Evolutionary conservation across 2,888 invertebrate genomes (phyloP).

Genomic region (Parasteatoda lunata): DNA sequence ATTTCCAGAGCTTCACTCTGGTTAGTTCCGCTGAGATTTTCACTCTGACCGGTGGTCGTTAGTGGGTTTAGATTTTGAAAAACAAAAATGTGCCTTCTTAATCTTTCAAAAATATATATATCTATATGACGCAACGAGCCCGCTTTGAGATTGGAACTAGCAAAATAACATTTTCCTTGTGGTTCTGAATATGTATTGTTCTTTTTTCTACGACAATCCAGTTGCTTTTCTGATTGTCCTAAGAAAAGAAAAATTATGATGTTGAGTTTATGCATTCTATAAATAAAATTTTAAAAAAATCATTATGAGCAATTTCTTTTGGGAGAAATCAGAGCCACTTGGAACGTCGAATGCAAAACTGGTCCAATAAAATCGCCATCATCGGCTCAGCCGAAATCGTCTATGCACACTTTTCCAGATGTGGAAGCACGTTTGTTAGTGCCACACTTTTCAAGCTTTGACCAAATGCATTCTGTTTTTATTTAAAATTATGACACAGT

Average conservation of each 20-base stretch:
- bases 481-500: slow-evolving; percentile 19
- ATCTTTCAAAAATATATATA: slow-evolving; percentile 13
- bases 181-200: neutral
- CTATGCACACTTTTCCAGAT: neutral
- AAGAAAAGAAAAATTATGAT: too few relatives aligned
- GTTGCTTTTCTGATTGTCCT: too few relatives aligned
- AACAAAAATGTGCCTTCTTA: slow-evolving; percentile 59
- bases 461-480: slow-evolving; percentile 28
- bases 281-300: neutral
- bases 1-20: neutral
- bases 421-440: slow-evolving; percentile 2
- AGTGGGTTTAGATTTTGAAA: slow-evolving; percentile 42
- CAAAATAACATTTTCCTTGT: slow-evolving; percentile 1
- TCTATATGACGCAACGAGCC: slow-evolving; percentile 53
- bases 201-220: too few relatives aligned
- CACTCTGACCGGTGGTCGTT: neutral
- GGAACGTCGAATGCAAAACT: slow-evolving; percentile 14
- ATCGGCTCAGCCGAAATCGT: neutral
- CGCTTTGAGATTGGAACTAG: slow-evolving; percentile 8
- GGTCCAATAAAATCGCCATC: slow-evolving; percentile 20
- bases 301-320: neutral
- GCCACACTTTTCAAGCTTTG: slow-evolving; percentile 20
- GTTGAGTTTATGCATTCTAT: neutral
- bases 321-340: slow-evolving; percentile 5
- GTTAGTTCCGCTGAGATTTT: slow-evolving; percentile 3